phyloP scores from a whole-genome alignment of 2,888 invertebrate genomes.

The Apantesis nais region DNA sequence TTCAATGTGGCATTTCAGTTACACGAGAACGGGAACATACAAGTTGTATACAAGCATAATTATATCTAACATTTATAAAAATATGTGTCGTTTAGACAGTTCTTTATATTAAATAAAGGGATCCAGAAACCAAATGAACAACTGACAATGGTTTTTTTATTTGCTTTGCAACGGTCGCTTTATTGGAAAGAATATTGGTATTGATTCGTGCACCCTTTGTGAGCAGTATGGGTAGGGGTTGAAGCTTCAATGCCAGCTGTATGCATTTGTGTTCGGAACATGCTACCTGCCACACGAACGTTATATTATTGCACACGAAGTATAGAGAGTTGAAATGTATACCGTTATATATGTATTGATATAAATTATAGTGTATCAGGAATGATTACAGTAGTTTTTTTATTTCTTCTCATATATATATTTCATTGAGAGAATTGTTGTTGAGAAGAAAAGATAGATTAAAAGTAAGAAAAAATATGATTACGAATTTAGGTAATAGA shows the following conservation, averaged over 20 bases:
- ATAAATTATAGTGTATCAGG: conserved; percentile 29
- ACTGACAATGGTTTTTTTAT: conserved; percentile 3
- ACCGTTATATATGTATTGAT: conserved; percentile 27
- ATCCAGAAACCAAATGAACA: conserved; percentile 30
- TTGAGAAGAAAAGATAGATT: not conserved
- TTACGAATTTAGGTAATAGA: not conserved
- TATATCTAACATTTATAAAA: conserved; percentile 28
- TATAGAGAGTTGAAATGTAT: conserved; percentile 9
- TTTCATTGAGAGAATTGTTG: not conserved
- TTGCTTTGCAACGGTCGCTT: not conserved
- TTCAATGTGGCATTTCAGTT: conserved; percentile 19
- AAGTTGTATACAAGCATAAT: conserved; percentile 26
- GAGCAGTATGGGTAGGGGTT: not conserved
- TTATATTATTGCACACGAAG: conserved; percentile 4
- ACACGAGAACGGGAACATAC: conserved; percentile 29
- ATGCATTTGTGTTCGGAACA: not conserved
- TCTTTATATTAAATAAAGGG: conserved; percentile 30
- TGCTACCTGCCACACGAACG: conserved; percentile 1
- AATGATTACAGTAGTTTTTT: conserved; percentile 35
- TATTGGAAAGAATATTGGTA: not conserved
- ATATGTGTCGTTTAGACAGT: conserved; percentile 32
- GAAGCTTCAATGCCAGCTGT: not conserved
- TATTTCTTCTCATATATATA: not conserved
- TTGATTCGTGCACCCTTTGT: not conserved
- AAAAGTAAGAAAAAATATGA: not conserved